Evolutionary conservation across 2,888 invertebrate species (phyloP).

Genomic region (Ophioninae sp.): DNA sequence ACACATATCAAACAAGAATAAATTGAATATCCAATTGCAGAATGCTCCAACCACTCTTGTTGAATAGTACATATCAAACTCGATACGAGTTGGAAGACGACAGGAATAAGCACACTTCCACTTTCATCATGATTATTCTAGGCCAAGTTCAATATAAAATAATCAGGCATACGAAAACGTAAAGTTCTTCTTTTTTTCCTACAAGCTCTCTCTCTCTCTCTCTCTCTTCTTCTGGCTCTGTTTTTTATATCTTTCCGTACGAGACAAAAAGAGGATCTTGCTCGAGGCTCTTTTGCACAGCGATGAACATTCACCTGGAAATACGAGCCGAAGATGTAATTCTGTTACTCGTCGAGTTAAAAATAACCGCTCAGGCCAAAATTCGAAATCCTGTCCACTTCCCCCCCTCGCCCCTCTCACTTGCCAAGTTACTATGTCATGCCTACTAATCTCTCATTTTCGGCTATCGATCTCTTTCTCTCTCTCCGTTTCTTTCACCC

Average conservation of each 20-base stretch:
- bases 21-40: slow-evolving; percentile 2
- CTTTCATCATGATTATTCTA: slow-evolving; percentile 68
- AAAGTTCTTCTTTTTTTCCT: slow-evolving; percentile 16
- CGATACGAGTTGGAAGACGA: not conserved
- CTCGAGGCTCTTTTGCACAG: slow-evolving; percentile 18
- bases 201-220: slow-evolving; percentile 52
- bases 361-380: slow-evolving; percentile 32
- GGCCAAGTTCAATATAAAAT: slow-evolving; percentile 72
- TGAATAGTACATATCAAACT: slow-evolving; percentile 32
- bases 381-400: slow-evolving; percentile 36
- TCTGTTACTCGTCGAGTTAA: slow-evolving; percentile 21
- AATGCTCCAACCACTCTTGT: not conserved
- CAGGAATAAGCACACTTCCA: slow-evolving; percentile 65
- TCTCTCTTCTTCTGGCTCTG: slow-evolving; percentile 22
- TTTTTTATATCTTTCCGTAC: not conserved
- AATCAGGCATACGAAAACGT: slow-evolving; percentile 13
- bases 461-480: not conserved
- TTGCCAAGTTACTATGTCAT: slow-evolving; percentile 23
- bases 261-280: slow-evolving; percentile 12
- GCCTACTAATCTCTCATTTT: slow-evolving; percentile 1
- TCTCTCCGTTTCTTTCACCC: slow-evolving; percentile 1
- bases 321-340: slow-evolving; percentile 20
- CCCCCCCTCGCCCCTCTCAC: not conserved
- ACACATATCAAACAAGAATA: not conserved
- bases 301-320: slow-evolving; percentile 13